These are phyloP conservation scores for Isichthys henryi DNA, from an alignment of 2,113 vertebrate genomes.

Conservation along the genomic window DNA sequence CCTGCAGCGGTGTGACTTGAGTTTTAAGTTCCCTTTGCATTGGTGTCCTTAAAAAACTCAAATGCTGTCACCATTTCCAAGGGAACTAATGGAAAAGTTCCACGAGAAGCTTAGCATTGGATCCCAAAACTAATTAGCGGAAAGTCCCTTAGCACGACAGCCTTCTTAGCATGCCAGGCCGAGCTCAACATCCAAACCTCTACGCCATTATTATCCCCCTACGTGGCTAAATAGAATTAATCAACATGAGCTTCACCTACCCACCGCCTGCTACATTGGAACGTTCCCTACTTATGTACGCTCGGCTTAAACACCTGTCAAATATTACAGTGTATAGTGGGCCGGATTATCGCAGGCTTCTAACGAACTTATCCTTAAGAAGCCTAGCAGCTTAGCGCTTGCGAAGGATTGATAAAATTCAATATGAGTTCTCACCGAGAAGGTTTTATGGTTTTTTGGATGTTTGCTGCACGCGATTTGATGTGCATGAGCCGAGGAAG, in stretches of 20 bases:
- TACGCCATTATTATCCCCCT: constrained; percentile 1
- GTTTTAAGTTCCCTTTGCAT: neutral
- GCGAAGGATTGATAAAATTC: constrained; percentile 24
- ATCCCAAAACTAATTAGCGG: constrained; percentile 19
- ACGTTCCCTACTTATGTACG: neutral
- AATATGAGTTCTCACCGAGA: neutral
- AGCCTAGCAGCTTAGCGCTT: neutral
- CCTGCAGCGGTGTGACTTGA: neutral
- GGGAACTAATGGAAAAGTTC: constrained; percentile 7
- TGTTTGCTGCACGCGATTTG: neutral
- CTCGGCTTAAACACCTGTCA: constrained; percentile 17
- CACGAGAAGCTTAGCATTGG: neutral
- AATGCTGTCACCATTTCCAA: constrained; percentile 9
- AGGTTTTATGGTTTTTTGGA: neutral
- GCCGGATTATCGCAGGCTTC: constrained; percentile 19
- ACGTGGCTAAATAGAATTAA: constrained; percentile 28
- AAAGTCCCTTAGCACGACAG: neutral
- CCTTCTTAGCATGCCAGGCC: constrained; percentile 8
- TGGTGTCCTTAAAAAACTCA: neutral
- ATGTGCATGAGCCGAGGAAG: neutral
- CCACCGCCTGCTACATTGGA: neutral
- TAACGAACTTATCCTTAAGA: neutral
- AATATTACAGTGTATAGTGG: constrained; percentile 30
- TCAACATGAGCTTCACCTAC: constrained; percentile 22
- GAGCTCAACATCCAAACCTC: neutral